Evolutionary conservation across 2,888 invertebrate species (phyloP).

Genomic region (Cheilosia urbana): DNA sequence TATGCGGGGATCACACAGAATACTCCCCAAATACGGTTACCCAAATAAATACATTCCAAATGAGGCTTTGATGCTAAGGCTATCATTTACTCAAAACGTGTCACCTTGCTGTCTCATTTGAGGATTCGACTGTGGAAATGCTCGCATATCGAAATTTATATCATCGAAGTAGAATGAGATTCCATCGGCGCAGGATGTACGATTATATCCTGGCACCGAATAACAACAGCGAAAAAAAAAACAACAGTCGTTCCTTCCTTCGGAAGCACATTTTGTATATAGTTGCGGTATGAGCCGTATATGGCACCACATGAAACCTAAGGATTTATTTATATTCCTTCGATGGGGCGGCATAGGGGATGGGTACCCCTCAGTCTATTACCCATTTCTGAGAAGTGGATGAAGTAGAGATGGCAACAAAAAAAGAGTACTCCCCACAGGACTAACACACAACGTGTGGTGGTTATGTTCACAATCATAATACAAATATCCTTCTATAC

Average conservation of each 20-base stretch:
- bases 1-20: background rate
- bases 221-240: constrained; percentile 41
- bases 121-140: constrained; percentile 9
- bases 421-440: constrained; percentile 19
- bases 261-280: constrained; percentile 9
- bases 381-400: constrained; percentile 41
- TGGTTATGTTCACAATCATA: constrained; percentile 73
- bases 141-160: constrained; percentile 41
- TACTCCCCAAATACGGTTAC: constrained; percentile 3
- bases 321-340: constrained; percentile 63
- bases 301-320: constrained; percentile 59
- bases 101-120: constrained; percentile 36
- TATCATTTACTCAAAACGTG: constrained; percentile 43
- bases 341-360: background rate
- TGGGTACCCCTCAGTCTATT: constrained; percentile 36
- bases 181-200: constrained; percentile 24
- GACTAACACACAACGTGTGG: constrained; percentile 50
- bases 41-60: constrained; percentile 56
- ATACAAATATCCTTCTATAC: constrained; percentile 70
- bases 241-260: constrained; percentile 5
- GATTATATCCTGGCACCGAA: constrained; percentile 18
- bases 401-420: constrained; percentile 1
- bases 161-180: constrained; percentile 53
- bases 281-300: constrained; percentile 25
- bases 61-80: constrained; percentile 59